Evolutionary conservation across 2,113 vertebrate species (phyloP).

Genomic region (rat (Rattus norvegicus)): GRCr8 NC_086029.1:55849501-55850000

Average conservation of each 20-base stretch:
- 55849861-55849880: constrained; percentile 19
- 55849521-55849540: neutral
- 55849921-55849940: constrained; percentile 41
- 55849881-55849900: constrained; percentile 6
- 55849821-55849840: constrained; percentile 32
- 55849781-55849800: neutral
- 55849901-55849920: constrained; percentile 31
- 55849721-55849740: neutral
- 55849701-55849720: constrained; percentile 32
- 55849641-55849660: neutral
- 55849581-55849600: neutral
- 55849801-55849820: constrained; percentile 47
- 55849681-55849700: constrained; percentile 11
- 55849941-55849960: constrained; percentile 57
- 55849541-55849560: neutral
- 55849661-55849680: neutral
- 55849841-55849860: constrained; percentile 20
- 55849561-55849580: neutral
- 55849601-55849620: neutral
- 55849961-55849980: constrained; percentile 51
- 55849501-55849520: neutral
- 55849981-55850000: neutral
- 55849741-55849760: neutral
- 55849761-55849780: neutral
- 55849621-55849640: neutral